These are phyloP conservation scores for Cecropterus lyciades DNA, from an alignment of 1,140 invertebrate genomes.

Conservation along the genomic window DNA sequence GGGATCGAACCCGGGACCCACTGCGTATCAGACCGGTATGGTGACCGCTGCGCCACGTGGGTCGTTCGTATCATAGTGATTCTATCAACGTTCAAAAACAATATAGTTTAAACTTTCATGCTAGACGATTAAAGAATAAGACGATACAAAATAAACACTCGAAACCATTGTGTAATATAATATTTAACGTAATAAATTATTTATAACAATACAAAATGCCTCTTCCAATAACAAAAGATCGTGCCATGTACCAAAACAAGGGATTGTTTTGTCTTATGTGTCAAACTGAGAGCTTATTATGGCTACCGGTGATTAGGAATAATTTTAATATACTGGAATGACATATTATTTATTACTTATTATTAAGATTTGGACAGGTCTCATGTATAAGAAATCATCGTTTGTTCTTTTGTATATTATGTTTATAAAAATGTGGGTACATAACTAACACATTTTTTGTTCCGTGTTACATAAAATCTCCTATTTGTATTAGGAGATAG, in stretches of 20 bases:
- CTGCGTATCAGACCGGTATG: too few relatives aligned
- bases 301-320: constrained; percentile 14
- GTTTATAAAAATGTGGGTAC: too few relatives aligned
- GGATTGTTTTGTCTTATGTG: constrained; percentile 29
- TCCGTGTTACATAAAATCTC: too few relatives aligned
- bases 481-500: too few relatives aligned
- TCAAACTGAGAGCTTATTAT: constrained; percentile 34
- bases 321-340: constrained; percentile 1
- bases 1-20: too few relatives aligned
- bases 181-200: constrained; percentile 30
- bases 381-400: neutral
- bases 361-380: neutral
- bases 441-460: too few relatives aligned
- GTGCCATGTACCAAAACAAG: constrained; percentile 23
- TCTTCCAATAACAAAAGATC: constrained; percentile 33
- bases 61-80: too few relatives aligned
- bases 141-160: constrained; percentile 21
- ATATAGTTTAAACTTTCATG: neutral
- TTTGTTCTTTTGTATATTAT: too few relatives aligned
- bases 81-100: too few relatives aligned
- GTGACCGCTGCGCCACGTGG: too few relatives aligned
- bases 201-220: constrained; percentile 21
- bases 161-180: constrained; percentile 21
- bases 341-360: too few relatives aligned
- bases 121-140: neutral